Base-by-base conservation (phyloP, 2,888 invertebrate genomes). In the Phengaris arion region DNA sequence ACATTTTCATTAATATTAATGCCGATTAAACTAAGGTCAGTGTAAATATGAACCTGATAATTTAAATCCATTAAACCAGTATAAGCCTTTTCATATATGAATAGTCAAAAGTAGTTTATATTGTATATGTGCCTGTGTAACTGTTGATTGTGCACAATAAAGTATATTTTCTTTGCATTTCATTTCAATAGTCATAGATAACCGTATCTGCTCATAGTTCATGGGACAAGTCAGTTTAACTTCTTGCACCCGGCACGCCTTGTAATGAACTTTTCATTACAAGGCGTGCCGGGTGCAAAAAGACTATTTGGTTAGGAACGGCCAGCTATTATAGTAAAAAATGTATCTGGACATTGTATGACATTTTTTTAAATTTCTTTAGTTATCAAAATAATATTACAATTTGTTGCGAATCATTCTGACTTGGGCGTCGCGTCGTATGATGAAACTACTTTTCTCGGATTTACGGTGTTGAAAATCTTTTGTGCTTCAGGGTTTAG, bases 401-500 rank as follows among this genome's bases (percentile, higher is more conserved):
- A 35, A 35, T 35, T 48, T 48, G 6, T 48, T 48, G 48, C 48
- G 48, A 0, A 48, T 48, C 8, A 48, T 6, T 48, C 48, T 6
- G 48, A 48, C 6, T 15, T 57, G 15, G 8, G 22, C 35, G 35
- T 35, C 35, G 35, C 59, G 59, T 59, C 59, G 59, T 59, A 59
- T 59, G 59, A 7, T 59, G 15, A 48, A 68, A 74, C n/a, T 77
- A 64, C 35, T 64, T 64, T 9, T 64, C 64, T 77, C 55, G 69
- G 73, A 74, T 68, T 74, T 77, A 74, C 75, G 77, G 72, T 76
- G 68, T 73, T 77, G 77, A 77, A 79, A 79, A 78, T 76, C 81
- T 77, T 81, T 81, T 78, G 74, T 78, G 76, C 74, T 75, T 75
- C 74, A 73, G 77, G 82, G 84, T 81, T 86, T 85, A 69, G 81